phyloP scores from a whole-genome alignment of 2,113 vertebrate species.

The Dendropsophus ebraccatus region DNA sequence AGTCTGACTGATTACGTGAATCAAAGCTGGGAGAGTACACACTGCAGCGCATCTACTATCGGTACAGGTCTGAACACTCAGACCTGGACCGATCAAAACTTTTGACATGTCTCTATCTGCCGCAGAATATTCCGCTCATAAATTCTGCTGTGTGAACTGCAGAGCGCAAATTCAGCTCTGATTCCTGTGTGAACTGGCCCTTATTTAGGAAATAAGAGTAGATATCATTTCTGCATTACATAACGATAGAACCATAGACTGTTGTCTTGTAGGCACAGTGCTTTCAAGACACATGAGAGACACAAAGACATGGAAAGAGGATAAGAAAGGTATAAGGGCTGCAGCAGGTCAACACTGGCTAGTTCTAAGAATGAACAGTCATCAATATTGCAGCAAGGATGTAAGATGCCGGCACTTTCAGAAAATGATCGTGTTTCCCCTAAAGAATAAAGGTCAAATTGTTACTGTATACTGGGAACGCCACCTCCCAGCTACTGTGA shows the following conservation, averaged over 20 bases:
- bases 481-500: neutral
- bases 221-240: neutral
- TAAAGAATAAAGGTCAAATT: neutral
- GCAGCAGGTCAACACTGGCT: neutral
- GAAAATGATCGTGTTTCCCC: neutral
- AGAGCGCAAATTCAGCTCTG: no score
- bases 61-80: no score
- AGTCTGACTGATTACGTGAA: no score
- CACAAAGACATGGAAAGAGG: neutral
- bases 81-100: no score
- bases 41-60: no score
- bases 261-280: neutral
- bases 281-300: neutral
- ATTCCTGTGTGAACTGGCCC: no score
- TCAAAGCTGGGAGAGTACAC: no score
- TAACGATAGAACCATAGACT: neutral
- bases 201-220: no score
- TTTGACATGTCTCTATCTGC: no score
- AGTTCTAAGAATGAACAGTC: neutral
- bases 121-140: no score
- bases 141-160: no score
- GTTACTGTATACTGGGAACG: neutral
- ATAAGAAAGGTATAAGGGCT: neutral
- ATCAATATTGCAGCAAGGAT: neutral
- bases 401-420: neutral